These are phyloP conservation scores for Tipula vernalis DNA, from an alignment of 2,888 invertebrate species.

Conservation along the genomic window DNA sequence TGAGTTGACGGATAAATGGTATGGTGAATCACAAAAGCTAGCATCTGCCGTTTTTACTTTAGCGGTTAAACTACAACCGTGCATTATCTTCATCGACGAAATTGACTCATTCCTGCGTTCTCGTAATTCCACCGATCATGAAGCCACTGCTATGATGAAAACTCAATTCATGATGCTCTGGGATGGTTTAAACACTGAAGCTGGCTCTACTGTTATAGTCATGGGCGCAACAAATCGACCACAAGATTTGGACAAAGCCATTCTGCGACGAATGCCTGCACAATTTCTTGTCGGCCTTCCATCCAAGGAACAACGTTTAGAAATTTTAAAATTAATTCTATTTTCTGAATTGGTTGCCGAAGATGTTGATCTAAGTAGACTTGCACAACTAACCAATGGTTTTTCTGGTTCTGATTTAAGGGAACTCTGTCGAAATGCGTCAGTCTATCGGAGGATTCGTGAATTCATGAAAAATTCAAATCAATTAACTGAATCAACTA, in stretches of 20 bases:
- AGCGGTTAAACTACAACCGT: constrained; percentile 82
- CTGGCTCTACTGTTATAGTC: constrained; percentile 70
- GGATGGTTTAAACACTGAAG: constrained; percentile 92
- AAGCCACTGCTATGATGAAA: constrained; percentile 99
- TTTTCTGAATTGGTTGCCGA: constrained; percentile 55
- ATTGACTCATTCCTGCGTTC: constrained; percentile 94
- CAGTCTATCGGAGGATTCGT: constrained; percentile 72
- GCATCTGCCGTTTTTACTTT: constrained; percentile 93
- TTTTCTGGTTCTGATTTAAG: constrained; percentile 91
- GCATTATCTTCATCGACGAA: constrained; percentile 92
- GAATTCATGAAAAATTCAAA: constrained; percentile 44
- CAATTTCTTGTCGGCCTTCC: constrained; percentile 82
- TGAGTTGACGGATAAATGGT: constrained; percentile 95
- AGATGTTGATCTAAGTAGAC: constrained; percentile 52
- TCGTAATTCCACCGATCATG: constrained; percentile 85
- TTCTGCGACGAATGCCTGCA: constrained; percentile 89
- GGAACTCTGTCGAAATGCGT: constrained; percentile 82
- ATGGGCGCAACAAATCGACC: constrained; percentile 98
- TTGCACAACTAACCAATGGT: constrained; percentile 64
- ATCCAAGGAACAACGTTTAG: constrained; percentile 49
- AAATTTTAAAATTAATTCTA: constrained; percentile 66
- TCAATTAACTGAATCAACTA: constrained; percentile 11
- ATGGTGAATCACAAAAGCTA: constrained; percentile 96
- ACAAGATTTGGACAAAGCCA: constrained; percentile 88
- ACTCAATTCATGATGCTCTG: constrained; percentile 99